Base-by-base conservation (phyloP, 2,888 invertebrate genomes). In the Patella caerulea region DNA sequence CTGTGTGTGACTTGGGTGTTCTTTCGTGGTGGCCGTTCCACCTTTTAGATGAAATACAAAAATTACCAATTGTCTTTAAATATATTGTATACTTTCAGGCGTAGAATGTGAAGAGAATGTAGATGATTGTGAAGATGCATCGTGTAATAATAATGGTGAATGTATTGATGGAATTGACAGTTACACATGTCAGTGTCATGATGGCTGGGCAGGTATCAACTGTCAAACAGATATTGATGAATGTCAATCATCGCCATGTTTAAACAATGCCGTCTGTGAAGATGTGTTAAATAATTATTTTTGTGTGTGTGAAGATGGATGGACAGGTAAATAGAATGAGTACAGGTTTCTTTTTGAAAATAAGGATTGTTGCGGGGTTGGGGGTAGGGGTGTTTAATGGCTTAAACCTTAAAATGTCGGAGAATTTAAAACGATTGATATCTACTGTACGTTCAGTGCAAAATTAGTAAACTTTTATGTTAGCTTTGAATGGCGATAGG, bases 131-230 rank as follows among this genome's bases (percentile, higher is more conserved):
- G 15, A 59, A 34, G 24, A 34, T n/a, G 34, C 19, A 3, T 73
- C 79, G 9, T 83, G 82, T 54, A 59, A 59, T 54, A 79, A 82
- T 71, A 76, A 74, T 15, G 81, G 69, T n/a, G 72, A 52, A 15
- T 83, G 82, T 71, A 29, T 72, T 12, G 79, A 83, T 69, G 19
- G 59, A 15, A 19, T 69, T 45, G 78, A 73, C 15, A 56, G 34
- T 55, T 81, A 76, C 78, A 59, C 19, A 24, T 83, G 83, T 65
- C 14, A 72, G 17, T 83, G 83, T 34, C 19, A 54, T 4, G 17
- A 54, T 14, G 82, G 80, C 0, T 81, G 80, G 81, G 74, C 74
- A 7, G 81, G 81, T 0, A 70, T 70, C 2, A 45, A 73, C 29
- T 83, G 82, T 71, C 65, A 74, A 65, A 19, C 14, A 14, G 65